Evolutionary conservation across 2,888 invertebrate species (phyloP).

Genomic region (Harpalus rubripes): DNA sequence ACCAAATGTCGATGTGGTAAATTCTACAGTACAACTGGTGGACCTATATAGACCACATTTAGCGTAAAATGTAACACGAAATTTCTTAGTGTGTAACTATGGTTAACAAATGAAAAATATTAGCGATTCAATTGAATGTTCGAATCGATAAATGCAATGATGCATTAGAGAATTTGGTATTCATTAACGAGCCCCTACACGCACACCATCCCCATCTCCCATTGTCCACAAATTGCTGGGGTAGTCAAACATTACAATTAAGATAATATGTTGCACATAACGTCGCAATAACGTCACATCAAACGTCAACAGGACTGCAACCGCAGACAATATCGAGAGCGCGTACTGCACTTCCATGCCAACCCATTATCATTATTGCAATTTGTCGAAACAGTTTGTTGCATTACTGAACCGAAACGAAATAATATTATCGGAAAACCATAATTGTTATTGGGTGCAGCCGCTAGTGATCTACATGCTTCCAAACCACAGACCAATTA

Average conservation of each 20-base stretch:
- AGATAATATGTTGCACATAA: constrained; percentile 62
- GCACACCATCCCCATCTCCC: not conserved
- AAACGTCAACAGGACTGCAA: constrained; percentile 59
- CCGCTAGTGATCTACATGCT: constrained; percentile 64
- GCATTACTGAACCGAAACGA: constrained; percentile 64
- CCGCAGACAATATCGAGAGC: constrained; percentile 59
- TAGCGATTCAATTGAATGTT: not conserved
- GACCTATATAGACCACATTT: too few relatives aligned
- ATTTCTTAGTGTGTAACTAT: too few relatives aligned
- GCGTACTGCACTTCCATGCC: constrained; percentile 2
- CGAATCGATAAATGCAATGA: not conserved
- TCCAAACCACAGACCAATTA: constrained; percentile 65
- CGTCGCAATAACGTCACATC: constrained; percentile 64
- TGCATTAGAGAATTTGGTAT: constrained; percentile 53
- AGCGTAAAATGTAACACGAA: too few relatives aligned
- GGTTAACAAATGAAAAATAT: not conserved
- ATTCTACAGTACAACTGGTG: too few relatives aligned
- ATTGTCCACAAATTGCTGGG: constrained; percentile 41
- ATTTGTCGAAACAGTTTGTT: constrained; percentile 63
- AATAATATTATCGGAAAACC: constrained; percentile 67
- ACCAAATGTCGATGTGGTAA: too few relatives aligned
- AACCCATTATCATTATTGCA: constrained; percentile 63
- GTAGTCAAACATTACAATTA: constrained; percentile 62
- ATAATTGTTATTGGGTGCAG: constrained; percentile 64
- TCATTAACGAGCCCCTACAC: constrained; percentile 8